Evolutionary conservation across 2,797 vertebrate species (phyloP), one percentile per base, ranked within the genome.

Genomic region (Sebastes paucispinis): DNA sequence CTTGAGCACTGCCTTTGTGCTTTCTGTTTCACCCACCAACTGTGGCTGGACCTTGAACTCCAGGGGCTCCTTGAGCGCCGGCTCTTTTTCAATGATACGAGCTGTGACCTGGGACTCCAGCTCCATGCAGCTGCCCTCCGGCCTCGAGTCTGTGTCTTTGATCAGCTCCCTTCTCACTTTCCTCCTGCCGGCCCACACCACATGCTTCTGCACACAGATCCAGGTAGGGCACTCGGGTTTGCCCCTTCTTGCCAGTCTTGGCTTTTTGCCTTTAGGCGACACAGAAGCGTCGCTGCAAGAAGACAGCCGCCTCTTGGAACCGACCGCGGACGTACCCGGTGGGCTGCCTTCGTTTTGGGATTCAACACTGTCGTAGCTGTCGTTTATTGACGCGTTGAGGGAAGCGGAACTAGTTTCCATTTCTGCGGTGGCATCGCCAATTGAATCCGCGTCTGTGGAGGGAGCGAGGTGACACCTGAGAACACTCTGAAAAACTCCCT

Each of bases 121-220:
- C 24, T 93, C 95, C 87, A 95, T 13, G 20, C 94, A 93, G 71
- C 93, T 94, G 0, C 90, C 92, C 20, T 90, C 89, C 0, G 93
- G 83, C 43, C 79, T 76, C 1, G 18, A n/a, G 20, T 75, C 88
- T 1, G 82, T 31, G 2, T 73, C 93, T 93, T 96, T 97, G 77
- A 95, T 89, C 55, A 98, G 78, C 75, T 96, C 96, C 29, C 97
- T 90, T 27, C 96, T 95, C 16, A 97, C 92, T 39, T 96, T 97
- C 36, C 97, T 94, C 7, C 97, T 94, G 8, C 97, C 96, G 0
- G 95, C 94, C 98, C 98, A 99, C 52, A 98, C 96, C 0, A 22
- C 79, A 88, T 97, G 96, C 79, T 90, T 95, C 5, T 96, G 87
- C 29, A 73, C 50, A 47, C 96, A 97, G 79, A 83, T 81, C 97